These are phyloP conservation scores for Tupaia tana DNA, from an alignment of 2,113 vertebrate genomes.

Conservation along the genomic window DNA sequence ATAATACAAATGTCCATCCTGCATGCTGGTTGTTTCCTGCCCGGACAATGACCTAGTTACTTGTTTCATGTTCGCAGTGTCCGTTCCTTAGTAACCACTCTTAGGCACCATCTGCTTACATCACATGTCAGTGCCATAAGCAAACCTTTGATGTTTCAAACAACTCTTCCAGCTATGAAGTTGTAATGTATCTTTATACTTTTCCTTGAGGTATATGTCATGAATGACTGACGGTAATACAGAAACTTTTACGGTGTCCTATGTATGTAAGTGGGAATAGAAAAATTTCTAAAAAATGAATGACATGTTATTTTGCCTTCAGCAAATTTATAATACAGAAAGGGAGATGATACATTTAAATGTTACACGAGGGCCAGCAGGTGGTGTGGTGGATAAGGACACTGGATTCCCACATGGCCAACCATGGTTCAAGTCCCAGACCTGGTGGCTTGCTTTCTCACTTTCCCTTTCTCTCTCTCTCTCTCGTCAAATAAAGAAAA, in stretches of 20 bases:
- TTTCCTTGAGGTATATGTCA: background rate
- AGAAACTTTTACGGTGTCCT: background rate
- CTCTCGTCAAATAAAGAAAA: too few species aligned
- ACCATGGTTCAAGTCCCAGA: too few species aligned
- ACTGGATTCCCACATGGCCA: too few species aligned
- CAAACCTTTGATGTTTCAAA: background rate
- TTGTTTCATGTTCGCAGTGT: slow-evolving; percentile 21
- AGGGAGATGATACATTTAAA: background rate
- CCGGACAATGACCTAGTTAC: background rate
- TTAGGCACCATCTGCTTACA: background rate
- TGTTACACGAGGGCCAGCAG: background rate
- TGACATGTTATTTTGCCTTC: background rate
- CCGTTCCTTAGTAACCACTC: background rate
- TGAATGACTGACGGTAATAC: background rate
- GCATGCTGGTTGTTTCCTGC: background rate
- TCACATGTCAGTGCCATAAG: background rate
- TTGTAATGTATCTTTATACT: background rate
- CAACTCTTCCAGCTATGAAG: background rate
- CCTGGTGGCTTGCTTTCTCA: too few species aligned
- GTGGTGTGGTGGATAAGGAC: too few species aligned
- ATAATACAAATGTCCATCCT: background rate
- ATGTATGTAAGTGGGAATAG: background rate
- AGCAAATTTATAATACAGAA: background rate
- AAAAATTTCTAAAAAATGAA: background rate
- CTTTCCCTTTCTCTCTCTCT: too few species aligned